Base-by-base conservation (phyloP, 2,113 vertebrate species). In the Melanerpes aurifrons region DNA sequence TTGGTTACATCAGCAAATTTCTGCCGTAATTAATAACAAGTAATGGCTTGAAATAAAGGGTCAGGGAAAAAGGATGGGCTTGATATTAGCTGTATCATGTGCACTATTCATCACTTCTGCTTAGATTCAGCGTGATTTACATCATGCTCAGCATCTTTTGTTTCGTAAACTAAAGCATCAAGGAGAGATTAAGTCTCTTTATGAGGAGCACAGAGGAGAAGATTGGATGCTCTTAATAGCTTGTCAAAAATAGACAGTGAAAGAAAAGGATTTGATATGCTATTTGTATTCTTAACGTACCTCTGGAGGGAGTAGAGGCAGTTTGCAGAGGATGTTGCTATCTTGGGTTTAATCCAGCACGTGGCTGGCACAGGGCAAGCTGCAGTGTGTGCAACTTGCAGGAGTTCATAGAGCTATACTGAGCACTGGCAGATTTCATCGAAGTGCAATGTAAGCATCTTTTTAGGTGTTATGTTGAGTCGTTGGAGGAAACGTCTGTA, bases 1-100 rank as follows among this genome's bases (percentile, higher is more conserved):
- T 73, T 92, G 62, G 54, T 81, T 68, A 71, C 81, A 75, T 96
- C 91, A 95, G 85, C 76, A 92, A 58, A 78, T 96, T 96, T 97
- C 77, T 82, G 5, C 93, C 96, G 94, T 50, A 92, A 75, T 97
- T 97, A 96, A 93, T 96, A 92, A 94, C 82, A 95, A 95, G 95
- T 94, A 95, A 25, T 5, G 5, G 14, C 85, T 76, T 91, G 92
- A 95, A 96, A 93, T 77, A 85, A 95, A 96, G 61, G 67, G 53
- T 81, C 15, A 1, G 67, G 77, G 28, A 70, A 92, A 86, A 48
- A 89, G 15, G 10, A 74, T 59, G 43, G 63, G 37, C 94, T 92
- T 73, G 19, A 11, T 90, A 92, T 95, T 71, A 93, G 40, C 86
- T 84, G 14, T 82, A 82, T 72, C 25, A 61, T 9, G 15, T 90